phyloP scores from a whole-genome alignment of 2,113 vertebrate species.

The Spea bombifrons region DNA sequence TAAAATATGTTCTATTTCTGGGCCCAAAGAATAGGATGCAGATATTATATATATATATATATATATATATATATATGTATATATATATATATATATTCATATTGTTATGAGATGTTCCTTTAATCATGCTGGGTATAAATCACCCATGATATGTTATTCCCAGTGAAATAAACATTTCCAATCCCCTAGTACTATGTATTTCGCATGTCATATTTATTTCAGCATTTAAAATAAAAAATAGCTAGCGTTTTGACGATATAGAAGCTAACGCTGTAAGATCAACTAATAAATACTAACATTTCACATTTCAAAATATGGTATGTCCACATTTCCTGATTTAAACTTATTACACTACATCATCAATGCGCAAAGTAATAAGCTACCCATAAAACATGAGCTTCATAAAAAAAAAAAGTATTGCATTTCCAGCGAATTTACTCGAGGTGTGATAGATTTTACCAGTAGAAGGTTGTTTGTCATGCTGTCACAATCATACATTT shows the following conservation, averaged over 20 bases:
- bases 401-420: constrained; percentile 7
- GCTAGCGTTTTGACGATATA: background rate
- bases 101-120: background rate
- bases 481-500: background rate
- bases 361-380: background rate
- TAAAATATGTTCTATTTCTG: constrained; percentile 2
- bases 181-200: background rate
- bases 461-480: constrained; percentile 2
- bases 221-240: constrained; percentile 13
- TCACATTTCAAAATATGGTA: background rate
- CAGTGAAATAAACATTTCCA: constrained; percentile 1
- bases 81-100: background rate
- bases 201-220: constrained; percentile 1
- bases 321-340: constrained; percentile 10
- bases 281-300: constrained; percentile 6
- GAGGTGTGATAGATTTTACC: constrained; percentile 3
- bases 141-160: constrained; percentile 19
- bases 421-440: background rate
- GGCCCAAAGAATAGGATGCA: background rate
- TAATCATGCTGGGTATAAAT: background rate
- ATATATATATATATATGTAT: background rate
- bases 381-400: background rate
- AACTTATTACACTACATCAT: background rate
- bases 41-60: background rate
- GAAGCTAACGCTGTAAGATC: background rate